Evolutionary conservation across 37 sponge, comb jelly and placozoan genomes (phyloP).

Genomic region (Bolinopsis microptera): DNA sequence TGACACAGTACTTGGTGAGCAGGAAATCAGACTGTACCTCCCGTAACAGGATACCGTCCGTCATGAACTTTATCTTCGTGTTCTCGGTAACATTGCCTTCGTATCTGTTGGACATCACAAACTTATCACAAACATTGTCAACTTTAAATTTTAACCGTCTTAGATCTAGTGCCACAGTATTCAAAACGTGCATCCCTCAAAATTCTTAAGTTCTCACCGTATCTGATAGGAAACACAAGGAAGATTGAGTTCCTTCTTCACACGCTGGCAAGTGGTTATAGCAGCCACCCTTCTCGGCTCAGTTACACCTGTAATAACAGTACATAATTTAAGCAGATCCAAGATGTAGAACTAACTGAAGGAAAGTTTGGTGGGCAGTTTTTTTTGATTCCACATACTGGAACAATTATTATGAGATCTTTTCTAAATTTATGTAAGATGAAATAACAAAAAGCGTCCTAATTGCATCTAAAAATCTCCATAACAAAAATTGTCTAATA

Average conservation of each 20-base stretch:
- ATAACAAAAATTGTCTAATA: no score
- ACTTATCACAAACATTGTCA: no score
- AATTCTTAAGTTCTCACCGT: no score
- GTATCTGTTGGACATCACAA: constrained; percentile 69
- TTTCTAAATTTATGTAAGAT: no score
- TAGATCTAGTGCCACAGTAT: no score
- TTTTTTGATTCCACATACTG: no score
- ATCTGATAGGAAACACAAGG: constrained; percentile 36
- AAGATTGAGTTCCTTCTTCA: constrained; percentile 81
- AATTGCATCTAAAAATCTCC: no score
- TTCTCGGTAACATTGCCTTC: constrained; percentile 81
- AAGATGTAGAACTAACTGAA: background rate
- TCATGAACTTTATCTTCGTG: constrained; percentile 95
- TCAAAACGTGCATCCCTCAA: no score
- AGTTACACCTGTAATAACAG: constrained; percentile 72
- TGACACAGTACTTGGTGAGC: constrained; percentile 82
- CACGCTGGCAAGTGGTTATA: constrained; percentile 80
- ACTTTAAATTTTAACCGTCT: no score
- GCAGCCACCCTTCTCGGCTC: constrained; percentile 96
- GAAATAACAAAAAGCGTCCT: no score
- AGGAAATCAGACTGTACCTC: constrained; percentile 79
- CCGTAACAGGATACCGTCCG: constrained; percentile 76
- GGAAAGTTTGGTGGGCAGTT: no score
- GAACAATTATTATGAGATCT: no score
- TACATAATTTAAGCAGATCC: background rate